Evolutionary conservation across 1,140 invertebrate genomes (phyloP).

Genomic region (Contarinia nasturtii): DNA sequence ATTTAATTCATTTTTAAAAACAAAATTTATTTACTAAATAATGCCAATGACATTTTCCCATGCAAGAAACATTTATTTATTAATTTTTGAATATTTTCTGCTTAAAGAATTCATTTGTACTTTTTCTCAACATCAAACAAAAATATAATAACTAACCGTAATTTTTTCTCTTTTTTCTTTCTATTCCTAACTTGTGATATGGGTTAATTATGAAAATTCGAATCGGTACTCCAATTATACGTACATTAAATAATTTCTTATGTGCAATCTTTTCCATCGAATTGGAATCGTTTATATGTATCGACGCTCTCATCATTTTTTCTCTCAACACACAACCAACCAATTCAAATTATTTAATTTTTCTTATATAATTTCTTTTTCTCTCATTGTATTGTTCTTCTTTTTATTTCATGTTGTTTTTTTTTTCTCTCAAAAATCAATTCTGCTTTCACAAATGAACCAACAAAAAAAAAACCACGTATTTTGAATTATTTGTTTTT

Average conservation of each 20-base stretch:
- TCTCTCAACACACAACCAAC: too few relatives aligned
- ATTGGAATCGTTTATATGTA: too few relatives aligned
- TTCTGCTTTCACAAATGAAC: slow-evolving; percentile 1
- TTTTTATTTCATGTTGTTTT: slow-evolving; percentile 6
- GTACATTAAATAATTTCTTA: too few relatives aligned
- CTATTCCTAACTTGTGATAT: slow-evolving; percentile 3
- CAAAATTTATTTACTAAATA: too few relatives aligned
- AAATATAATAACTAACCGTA: neutral
- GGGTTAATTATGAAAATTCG: slow-evolving; percentile 4
- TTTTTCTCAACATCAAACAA: too few relatives aligned
- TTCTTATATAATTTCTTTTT: neutral
- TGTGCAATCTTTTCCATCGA: too few relatives aligned
- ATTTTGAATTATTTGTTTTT: too few relatives aligned
- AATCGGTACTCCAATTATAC: neutral
- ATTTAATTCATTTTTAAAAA: too few relatives aligned
- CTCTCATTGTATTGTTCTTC: neutral
- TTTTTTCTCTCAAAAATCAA: slow-evolving; percentile 2
- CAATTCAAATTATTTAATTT: too few relatives aligned
- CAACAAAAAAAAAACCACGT: slow-evolving; percentile 1
- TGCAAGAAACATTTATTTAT: slow-evolving; percentile 1
- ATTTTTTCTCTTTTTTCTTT: slow-evolving; percentile 1
- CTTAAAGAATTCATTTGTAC: too few relatives aligned
- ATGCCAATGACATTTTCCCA: neutral
- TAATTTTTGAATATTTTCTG: too few relatives aligned
- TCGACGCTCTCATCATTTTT: too few relatives aligned